Conservation (phyloP, 2,888 invertebrate genomes). For the Orthosia cruda region DNA sequence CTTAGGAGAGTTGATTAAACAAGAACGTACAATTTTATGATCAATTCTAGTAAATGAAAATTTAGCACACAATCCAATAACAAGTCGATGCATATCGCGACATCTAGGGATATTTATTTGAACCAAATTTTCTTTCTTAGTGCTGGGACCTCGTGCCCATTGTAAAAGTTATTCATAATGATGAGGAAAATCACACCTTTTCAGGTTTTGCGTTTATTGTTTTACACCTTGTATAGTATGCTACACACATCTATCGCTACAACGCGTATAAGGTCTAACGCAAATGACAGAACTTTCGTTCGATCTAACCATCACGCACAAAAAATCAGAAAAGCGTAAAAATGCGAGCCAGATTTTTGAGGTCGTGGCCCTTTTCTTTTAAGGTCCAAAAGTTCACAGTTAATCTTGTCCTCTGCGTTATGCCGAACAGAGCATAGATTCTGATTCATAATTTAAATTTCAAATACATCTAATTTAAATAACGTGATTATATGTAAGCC, state of each 20-base stretch:
- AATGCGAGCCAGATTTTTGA: not conserved
- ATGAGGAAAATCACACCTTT: too few relatives aligned
- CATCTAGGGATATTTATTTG: too few relatives aligned
- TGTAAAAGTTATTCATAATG: not conserved
- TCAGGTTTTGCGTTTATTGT: not conserved
- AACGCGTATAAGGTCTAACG: not conserved
- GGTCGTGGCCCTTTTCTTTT: not conserved
- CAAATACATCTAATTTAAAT: conserved; percentile 11
- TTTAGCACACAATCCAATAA: too few relatives aligned
- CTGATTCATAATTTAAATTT: conserved; percentile 18
- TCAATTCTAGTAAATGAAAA: too few relatives aligned
- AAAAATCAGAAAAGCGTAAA: not conserved
- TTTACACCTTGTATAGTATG: conserved; percentile 1
- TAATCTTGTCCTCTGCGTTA: not conserved
- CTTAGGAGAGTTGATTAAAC: too few relatives aligned
- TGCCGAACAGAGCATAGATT: conserved; percentile 28
- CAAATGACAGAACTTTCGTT: not conserved
- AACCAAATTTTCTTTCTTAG: too few relatives aligned
- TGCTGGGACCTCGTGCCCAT: not conserved
- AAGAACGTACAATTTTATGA: too few relatives aligned
- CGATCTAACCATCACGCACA: not conserved
- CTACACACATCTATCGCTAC: not conserved
- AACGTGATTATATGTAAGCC: conserved; percentile 59
- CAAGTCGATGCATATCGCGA: not conserved
- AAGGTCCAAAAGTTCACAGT: not conserved